Conservation (phyloP, 2,888 invertebrate genomes). For the Neoaliturus tenellus region DNA sequence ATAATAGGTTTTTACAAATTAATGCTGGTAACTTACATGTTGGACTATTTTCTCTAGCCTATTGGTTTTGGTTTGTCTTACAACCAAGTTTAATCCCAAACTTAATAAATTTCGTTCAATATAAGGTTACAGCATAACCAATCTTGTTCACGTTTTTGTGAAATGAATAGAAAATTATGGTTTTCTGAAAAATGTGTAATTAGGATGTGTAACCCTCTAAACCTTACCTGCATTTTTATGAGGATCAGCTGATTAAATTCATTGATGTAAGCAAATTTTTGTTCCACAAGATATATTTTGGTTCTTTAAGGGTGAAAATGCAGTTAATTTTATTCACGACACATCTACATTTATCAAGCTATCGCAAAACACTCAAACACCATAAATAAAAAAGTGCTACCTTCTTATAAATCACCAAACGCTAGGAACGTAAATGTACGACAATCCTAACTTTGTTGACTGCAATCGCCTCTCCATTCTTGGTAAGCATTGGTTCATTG, state of each 20-base stretch:
- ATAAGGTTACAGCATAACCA: too few species aligned
- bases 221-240: background rate
- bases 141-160: too few species aligned
- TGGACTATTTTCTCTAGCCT: too few species aligned
- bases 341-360: background rate
- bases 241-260: background rate
- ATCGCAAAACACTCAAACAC: background rate
- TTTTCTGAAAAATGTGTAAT: too few species aligned
- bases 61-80: too few species aligned
- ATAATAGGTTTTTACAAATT: too few species aligned
- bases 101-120: too few species aligned
- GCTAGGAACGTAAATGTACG: background rate
- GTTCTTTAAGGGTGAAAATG: background rate
- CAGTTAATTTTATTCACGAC: background rate
- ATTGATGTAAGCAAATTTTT: background rate
- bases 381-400: background rate
- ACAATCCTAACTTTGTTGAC: slow-evolving; percentile 16
- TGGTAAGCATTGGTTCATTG: slow-evolving; percentile 19
- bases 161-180: too few species aligned
- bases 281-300: background rate
- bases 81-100: too few species aligned
- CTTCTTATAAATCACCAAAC: background rate
- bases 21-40: too few species aligned
- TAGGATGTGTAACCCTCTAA: background rate
- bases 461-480: slow-evolving; percentile 23